A percentile compares a stretch with the other conserved stretches of the same genome.
Evolutionary conservation across 2,888 invertebrate species (phyloP).

Genomic region (Mythimna vitellina): DNA sequence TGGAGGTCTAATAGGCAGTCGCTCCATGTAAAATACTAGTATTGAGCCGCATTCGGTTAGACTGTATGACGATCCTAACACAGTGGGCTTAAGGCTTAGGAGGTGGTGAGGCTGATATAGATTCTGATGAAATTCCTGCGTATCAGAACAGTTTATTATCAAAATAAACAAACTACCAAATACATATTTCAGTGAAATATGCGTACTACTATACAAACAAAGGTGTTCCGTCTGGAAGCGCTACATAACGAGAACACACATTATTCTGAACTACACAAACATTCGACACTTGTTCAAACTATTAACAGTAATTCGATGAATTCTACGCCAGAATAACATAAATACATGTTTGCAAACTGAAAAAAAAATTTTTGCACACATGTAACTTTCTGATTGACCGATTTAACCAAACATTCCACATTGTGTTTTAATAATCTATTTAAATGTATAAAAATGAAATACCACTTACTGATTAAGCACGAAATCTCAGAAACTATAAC

Average conservation of each 20-base stretch:
- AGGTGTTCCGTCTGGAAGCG: slow-evolving; percentile 24
- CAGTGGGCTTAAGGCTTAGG: too few species aligned
- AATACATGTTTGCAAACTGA: slow-evolving; percentile 25
- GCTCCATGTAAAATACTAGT: too few species aligned
- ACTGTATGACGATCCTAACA: too few species aligned
- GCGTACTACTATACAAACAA: neutral
- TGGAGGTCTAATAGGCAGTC: too few species aligned
- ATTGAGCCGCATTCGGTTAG: too few species aligned
- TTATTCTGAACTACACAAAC: slow-evolving; percentile 27
- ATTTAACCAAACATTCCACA: neutral
- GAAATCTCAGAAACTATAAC: too few species aligned
- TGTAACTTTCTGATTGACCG: neutral
- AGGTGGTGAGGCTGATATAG: too few species aligned
- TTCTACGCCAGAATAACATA: slow-evolving; percentile 21
- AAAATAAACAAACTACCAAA: neutral
- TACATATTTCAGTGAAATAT: neutral
- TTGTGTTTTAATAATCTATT: neutral
- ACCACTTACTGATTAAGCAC: too few species aligned
- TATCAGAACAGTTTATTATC: neutral
- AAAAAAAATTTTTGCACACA: slow-evolving; percentile 7
- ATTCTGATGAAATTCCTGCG: neutral
- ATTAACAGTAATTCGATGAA: slow-evolving; percentile 22
- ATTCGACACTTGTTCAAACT: slow-evolving; percentile 37
- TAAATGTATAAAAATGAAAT: too few species aligned
- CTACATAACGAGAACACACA: slow-evolving; percentile 20